Evolutionary conservation across 2,113 vertebrate species (phyloP).

Genomic region (Ploceus nigricollis): DNA sequence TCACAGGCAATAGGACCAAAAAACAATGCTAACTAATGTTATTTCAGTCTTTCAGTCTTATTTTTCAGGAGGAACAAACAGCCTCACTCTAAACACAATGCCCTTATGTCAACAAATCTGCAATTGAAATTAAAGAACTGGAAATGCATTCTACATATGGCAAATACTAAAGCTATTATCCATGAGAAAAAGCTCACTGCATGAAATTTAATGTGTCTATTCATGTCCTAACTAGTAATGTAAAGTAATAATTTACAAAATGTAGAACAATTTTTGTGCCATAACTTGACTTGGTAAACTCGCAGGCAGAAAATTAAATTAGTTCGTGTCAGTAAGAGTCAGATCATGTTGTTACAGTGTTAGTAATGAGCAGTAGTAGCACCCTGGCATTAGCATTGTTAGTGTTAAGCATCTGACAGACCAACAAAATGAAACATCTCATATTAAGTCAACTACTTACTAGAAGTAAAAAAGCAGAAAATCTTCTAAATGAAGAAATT

Average conservation of each 20-base stretch:
- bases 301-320: not conserved
- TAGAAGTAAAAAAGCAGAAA: not conserved
- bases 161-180: not conserved
- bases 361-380: not conserved
- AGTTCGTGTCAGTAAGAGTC: not conserved
- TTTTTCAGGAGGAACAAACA: not conserved
- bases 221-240: not conserved
- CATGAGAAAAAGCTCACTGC: not conserved
- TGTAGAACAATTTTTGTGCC: not conserved
- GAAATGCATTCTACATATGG: constrained; percentile 29
- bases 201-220: not conserved
- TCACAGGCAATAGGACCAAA: not conserved
- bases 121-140: constrained; percentile 9
- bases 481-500: not conserved
- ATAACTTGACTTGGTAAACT: not conserved
- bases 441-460: not conserved
- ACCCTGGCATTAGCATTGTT: not conserved
- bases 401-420: not conserved
- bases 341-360: not conserved
- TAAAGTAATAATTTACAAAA: not conserved
- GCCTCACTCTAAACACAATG: not conserved
- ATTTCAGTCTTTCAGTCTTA: not conserved
- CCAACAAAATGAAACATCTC: not conserved
- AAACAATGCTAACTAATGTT: not conserved
- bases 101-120: constrained; percentile 1